Conservation (phyloP, 30 jellyfish, hydroid and myxozoan genomes). For the Aurelia sp. region DNA sequence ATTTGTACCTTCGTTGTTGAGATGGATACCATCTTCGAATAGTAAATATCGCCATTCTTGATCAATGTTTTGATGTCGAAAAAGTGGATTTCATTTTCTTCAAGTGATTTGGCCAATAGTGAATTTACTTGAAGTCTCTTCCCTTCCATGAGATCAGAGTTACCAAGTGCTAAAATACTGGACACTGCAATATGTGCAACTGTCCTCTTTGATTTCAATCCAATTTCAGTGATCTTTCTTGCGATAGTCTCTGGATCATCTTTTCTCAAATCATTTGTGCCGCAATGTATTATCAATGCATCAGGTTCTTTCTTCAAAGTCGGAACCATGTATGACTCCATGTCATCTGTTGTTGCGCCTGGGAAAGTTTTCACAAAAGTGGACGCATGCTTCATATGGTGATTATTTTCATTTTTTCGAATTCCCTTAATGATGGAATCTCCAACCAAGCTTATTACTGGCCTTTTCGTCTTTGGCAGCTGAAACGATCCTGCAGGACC, state of each 20-base stretch:
- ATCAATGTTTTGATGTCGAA: conserved; percentile 18
- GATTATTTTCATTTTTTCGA: not conserved
- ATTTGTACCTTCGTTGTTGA: conserved; percentile 35
- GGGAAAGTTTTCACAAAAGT: conserved; percentile 27
- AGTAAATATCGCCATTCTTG: conserved; percentile 12
- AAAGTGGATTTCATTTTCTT: conserved; percentile 18
- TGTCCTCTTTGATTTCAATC: conserved; percentile 1
- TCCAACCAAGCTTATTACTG: conserved; percentile 8
- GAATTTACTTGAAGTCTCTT: conserved; percentile 36
- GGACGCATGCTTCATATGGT: not conserved
- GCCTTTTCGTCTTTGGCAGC: conserved; percentile 2
- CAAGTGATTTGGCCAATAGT: conserved; percentile 31
- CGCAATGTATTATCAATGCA: too few species aligned
- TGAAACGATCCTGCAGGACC: not conserved
- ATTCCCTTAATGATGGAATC: conserved; percentile 24
- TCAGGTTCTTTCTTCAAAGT: too few species aligned
- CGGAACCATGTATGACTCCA: too few species aligned
- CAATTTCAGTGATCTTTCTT: conserved; percentile 24
- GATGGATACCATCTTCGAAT: conserved; percentile 23
- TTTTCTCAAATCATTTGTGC: too few species aligned
- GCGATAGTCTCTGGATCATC: conserved; percentile 30
- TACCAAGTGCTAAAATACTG: conserved; percentile 27
- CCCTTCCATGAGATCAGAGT: conserved; percentile 37
- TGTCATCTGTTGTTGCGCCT: too few species aligned
- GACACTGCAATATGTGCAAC: conserved; percentile 9